Percentiles rank a stretch among this genome's conserved stretches.
phyloP scores from a whole-genome alignment of 2,797 vertebrate species.

The Halcyon leucocephala region DNA sequence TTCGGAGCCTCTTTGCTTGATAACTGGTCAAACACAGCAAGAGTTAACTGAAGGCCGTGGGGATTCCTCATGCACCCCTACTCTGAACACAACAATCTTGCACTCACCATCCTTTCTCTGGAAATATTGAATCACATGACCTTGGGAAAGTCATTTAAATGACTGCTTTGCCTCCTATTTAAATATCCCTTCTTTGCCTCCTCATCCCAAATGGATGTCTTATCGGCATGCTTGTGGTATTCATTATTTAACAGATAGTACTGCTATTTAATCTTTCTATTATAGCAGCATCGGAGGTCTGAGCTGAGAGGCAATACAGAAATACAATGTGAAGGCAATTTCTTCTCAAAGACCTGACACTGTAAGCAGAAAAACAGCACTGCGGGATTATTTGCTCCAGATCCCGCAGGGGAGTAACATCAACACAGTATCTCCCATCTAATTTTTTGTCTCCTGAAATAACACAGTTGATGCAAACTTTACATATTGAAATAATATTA shows the following conservation, averaged over 20 bases:
- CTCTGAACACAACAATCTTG: neutral
- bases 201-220: neutral
- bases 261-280: conserved; percentile 18
- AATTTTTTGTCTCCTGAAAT: neutral
- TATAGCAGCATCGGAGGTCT: conserved; percentile 21
- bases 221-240: neutral
- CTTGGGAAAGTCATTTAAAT: neutral
- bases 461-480: neutral
- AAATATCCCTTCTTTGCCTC: neutral
- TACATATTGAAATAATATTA: neutral
- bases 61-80: neutral
- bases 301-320: conserved; percentile 15
- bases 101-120: neutral
- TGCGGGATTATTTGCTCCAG: neutral
- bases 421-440: neutral
- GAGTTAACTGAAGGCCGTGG: too few species aligned
- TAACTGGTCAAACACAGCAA: neutral
- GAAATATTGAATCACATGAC: neutral
- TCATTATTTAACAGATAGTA: conserved; percentile 22
- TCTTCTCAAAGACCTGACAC: conserved; percentile 12
- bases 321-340: neutral
- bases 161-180: neutral
- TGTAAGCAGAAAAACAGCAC: neutral
- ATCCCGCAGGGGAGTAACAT: neutral
- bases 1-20: fast-evolving